Conservation (phyloP, 2,797 vertebrate species). For the Myiotriccus ornatus region DNA sequence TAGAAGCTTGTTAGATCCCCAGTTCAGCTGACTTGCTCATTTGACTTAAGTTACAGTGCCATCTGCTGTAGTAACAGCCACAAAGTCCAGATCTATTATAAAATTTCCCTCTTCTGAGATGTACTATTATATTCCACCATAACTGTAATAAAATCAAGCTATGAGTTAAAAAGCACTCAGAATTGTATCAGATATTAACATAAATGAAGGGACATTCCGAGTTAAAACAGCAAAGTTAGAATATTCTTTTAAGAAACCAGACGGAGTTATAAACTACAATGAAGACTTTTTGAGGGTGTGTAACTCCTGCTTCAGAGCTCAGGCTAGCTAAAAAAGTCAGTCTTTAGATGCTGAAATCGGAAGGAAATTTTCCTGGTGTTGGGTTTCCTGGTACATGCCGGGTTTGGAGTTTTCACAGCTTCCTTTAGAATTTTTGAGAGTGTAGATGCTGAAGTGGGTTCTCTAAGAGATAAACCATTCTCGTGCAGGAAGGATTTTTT, state of each 20-base stretch:
- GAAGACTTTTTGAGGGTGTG: neutral
- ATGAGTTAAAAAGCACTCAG: neutral
- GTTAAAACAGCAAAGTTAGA: neutral
- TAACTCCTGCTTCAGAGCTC: neutral
- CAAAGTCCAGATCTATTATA: neutral
- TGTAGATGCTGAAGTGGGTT: neutral
- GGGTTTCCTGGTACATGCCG: neutral
- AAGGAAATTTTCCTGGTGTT: neutral
- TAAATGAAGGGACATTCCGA: neutral
- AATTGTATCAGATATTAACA: neutral
- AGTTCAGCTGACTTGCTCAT: neutral
- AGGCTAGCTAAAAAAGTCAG: neutral
- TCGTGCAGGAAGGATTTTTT: neutral
- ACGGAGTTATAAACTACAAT: neutral
- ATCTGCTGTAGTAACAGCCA: constrained; percentile 23
- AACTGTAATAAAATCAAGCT: neutral
- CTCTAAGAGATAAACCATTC: neutral
- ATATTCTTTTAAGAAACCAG: neutral
- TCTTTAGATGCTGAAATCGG: neutral
- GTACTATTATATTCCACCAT: neutral
- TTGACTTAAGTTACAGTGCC: constrained; percentile 51
- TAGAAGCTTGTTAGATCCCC: neutral
- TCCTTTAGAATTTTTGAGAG: neutral
- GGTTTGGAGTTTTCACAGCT: neutral
- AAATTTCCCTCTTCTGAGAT: neutral